Percentiles rank a stretch among this genome's conserved stretches.
Conservation (phyloP, 1,140 invertebrate species). For the Heliconius melpomene region DNA sequence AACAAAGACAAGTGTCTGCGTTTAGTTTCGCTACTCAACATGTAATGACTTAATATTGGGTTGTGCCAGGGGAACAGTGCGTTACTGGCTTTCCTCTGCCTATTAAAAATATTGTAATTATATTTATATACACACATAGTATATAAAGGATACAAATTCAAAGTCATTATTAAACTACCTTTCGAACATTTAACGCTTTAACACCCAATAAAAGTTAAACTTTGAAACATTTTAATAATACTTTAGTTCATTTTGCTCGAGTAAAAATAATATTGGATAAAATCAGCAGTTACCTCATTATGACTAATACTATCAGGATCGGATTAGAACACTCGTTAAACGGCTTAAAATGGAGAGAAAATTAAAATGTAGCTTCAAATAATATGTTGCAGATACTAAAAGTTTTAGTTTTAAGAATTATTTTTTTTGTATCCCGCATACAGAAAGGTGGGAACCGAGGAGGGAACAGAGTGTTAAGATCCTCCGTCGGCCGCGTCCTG, state of each 20-base stretch:
- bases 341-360: constrained; percentile 10
- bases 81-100: too few species aligned
- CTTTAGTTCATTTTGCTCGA: not conserved
- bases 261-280: constrained; percentile 4
- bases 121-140: too few species aligned
- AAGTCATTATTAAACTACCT: not conserved
- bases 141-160: not conserved
- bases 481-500: too few species aligned
- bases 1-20: too few species aligned
- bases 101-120: too few species aligned
- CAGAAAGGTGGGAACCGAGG: too few species aligned
- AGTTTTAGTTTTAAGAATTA: not conserved
- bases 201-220: constrained; percentile 6
- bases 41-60: too few species aligned
- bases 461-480: too few species aligned
- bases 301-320: constrained; percentile 2
- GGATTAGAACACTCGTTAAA: constrained; percentile 15
- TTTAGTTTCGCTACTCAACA: too few species aligned
- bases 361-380: constrained; percentile 4
- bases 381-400: not conserved
- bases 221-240: not conserved
- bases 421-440: not conserved
- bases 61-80: too few species aligned
- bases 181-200: not conserved
- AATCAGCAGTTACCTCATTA: constrained; percentile 9